A percentile compares a stretch with the other conserved stretches of the same genome.
phyloP scores from a whole-genome alignment of 2,113 vertebrate genomes.

The Heterochromis multidens region DNA sequence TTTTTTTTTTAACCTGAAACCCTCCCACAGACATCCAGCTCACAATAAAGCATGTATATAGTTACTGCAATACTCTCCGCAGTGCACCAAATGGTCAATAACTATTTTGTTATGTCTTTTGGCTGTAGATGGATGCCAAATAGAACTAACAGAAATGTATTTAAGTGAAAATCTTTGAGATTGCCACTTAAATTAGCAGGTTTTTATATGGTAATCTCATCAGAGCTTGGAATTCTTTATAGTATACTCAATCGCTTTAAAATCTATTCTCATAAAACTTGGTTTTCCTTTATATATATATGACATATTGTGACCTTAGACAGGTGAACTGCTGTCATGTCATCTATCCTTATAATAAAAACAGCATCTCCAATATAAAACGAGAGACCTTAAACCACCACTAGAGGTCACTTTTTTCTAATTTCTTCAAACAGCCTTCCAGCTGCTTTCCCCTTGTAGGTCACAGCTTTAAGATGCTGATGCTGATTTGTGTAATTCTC shows the following conservation, averaged over 20 bases:
- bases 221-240: neutral
- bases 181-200: too few species aligned
- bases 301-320: neutral
- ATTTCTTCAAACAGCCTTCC: neutral
- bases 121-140: too few species aligned
- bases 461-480: neutral
- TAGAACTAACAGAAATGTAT: too few species aligned
- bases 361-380: neutral
- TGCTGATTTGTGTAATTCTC: neutral
- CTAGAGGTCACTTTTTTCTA: constrained; percentile 35
- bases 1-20: too few species aligned
- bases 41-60: too few species aligned
- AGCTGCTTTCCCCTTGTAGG: neutral
- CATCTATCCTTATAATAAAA: neutral
- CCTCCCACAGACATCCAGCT: too few species aligned
- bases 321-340: neutral
- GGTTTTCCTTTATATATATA: neutral
- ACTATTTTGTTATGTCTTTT: too few species aligned
- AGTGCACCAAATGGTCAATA: too few species aligned
- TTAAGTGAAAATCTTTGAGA: too few species aligned
- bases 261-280: neutral
- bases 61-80: too few species aligned
- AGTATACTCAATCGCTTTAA: neutral
- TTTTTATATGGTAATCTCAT: neutral
- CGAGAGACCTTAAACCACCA: neutral